Conservation (phyloP, 1,140 invertebrate genomes). For the Physella acuta region DNA sequence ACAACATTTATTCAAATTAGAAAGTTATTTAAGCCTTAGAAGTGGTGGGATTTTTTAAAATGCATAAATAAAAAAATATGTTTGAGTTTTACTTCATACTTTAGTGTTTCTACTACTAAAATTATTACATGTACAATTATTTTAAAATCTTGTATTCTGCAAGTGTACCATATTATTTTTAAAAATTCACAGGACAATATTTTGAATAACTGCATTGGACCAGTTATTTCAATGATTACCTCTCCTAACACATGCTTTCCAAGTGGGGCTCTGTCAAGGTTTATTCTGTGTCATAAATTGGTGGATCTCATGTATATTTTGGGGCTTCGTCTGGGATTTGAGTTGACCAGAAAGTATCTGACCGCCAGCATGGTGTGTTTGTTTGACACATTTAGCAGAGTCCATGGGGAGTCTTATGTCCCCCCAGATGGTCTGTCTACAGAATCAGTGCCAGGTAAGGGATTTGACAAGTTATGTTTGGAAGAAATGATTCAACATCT, state of each 20-base stretch:
- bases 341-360: constrained; percentile 79
- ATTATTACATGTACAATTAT: too few relatives aligned
- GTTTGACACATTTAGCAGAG: constrained; percentile 85
- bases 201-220: constrained; percentile 74
- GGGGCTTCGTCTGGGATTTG: constrained; percentile 77
- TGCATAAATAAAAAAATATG: too few relatives aligned
- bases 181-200: constrained; percentile 50
- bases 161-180: neutral
- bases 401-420: constrained; percentile 53
- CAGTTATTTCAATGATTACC: constrained; percentile 63
- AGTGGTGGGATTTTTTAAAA: too few relatives aligned
- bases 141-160: too few relatives aligned
- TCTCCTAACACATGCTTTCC: constrained; percentile 79
- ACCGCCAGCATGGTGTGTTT: constrained; percentile 74
- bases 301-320: constrained; percentile 79
- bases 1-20: too few relatives aligned
- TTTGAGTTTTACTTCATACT: too few relatives aligned
- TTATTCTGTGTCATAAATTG: constrained; percentile 76
- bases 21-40: too few relatives aligned
- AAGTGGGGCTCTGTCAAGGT: constrained; percentile 72
- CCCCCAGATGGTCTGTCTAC: neutral
- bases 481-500: too few relatives aligned
- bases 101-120: too few relatives aligned
- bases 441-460: constrained; percentile 17
- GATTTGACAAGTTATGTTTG: too few relatives aligned